Evolutionary conservation across 1,140 invertebrate species (phyloP).

Genomic region (Hesperophylax magnus): DNA sequence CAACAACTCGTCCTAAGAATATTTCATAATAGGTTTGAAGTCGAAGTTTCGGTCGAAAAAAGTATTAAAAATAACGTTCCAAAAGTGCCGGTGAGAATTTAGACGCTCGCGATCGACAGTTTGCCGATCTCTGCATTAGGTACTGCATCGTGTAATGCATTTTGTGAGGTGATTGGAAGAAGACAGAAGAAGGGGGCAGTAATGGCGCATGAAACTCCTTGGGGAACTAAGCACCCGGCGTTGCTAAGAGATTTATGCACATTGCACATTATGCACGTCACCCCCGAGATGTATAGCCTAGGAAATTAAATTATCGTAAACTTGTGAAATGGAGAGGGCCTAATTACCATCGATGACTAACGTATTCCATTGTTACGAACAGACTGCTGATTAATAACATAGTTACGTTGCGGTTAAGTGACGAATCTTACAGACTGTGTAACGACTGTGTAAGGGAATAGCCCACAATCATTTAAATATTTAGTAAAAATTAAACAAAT

Average conservation of each 20-base stretch:
- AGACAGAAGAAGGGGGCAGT: neutral
- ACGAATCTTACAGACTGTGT: too few relatives aligned
- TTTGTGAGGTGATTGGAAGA: slow-evolving; percentile 11
- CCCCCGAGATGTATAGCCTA: neutral
- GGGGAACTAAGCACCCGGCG: neutral
- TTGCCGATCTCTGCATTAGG: too few relatives aligned
- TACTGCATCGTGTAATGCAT: neutral
- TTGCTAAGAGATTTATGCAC: neutral
- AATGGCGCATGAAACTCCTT: slow-evolving; percentile 25
- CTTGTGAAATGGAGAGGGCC: neutral
- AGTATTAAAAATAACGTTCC: too few relatives aligned
- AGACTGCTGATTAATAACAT: neutral
- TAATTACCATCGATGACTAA: slow-evolving; percentile 16
- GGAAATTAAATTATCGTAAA: slow-evolving; percentile 25
- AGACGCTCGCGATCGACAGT: too few relatives aligned
- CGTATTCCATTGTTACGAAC: neutral
- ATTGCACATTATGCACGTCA: neutral
- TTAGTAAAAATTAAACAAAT: too few relatives aligned
- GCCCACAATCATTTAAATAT: too few relatives aligned
- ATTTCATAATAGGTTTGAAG: too few relatives aligned
- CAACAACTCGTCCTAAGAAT: too few relatives aligned
- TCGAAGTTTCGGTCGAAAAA: too few relatives aligned
- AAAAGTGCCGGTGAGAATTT: too few relatives aligned
- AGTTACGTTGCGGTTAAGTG: too few relatives aligned
- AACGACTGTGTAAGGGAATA: too few relatives aligned